phyloP scores from a whole-genome alignment of 1,140 invertebrate genomes.

The Drosophila pseudoananassae region DNA sequence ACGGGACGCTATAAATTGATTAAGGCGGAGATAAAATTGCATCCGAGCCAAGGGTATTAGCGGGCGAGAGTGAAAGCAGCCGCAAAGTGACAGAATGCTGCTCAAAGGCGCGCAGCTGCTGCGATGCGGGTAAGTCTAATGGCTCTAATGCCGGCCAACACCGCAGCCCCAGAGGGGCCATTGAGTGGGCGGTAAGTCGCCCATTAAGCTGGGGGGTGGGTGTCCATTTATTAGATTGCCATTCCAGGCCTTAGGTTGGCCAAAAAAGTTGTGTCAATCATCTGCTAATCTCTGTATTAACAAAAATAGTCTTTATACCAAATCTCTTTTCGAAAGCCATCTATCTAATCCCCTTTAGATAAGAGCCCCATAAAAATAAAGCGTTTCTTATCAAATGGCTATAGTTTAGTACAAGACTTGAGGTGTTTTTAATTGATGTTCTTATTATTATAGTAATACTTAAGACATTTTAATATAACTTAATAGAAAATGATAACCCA shows the following conservation, averaged over 20 bases:
- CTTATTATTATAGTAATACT: background rate
- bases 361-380: conserved; percentile 4
- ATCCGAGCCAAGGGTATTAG: conserved; percentile 35
- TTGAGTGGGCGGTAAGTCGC: conserved; percentile 4
- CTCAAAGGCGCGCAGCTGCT: conserved; percentile 69
- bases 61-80: conserved; percentile 35
- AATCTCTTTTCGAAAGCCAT: background rate
- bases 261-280: background rate
- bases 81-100: conserved; percentile 57
- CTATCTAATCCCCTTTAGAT: conserved; percentile 15
- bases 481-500: background rate
- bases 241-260: background rate
- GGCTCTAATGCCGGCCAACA: background rate
- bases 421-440: background rate
- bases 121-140: conserved; percentile 61
- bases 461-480: no score
- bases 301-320: background rate
- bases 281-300: conserved; percentile 5
- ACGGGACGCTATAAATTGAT: conserved; percentile 68
- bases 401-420: background rate
- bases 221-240: background rate
- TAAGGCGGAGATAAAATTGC: conserved; percentile 47
- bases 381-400: background rate
- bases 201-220: background rate
- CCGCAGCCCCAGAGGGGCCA: background rate